A percentile compares a stretch with the other conserved stretches of the same genome.
These are phyloP conservation scores for Rattus norvegicus DNA, from an alignment of 2,113 vertebrate species.

Conservation along the genomic window GRCr8 NC_086021.1:31627001-31627500, in stretches of 20 bases:
- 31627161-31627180: background rate
- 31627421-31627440: fast-evolving
- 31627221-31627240: background rate
- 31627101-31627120: background rate
- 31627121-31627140: background rate
- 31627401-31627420: background rate
- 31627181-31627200: fast-evolving
- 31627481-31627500: background rate
- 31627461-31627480: background rate
- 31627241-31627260: background rate
- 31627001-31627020: fast-evolving
- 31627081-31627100: background rate
- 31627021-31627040: background rate
- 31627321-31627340: background rate
- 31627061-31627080: background rate
- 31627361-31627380: background rate
- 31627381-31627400: background rate
- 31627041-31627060: background rate
- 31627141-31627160: background rate
- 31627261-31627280: background rate
- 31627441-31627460: fast-evolving
- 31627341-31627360: background rate
- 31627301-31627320: background rate
- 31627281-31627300: fast-evolving
- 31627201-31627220: background rate